These are phyloP conservation scores for Mythimna vitellina DNA, from an alignment of 2,888 invertebrate species.

Conservation along the genomic window DNA sequence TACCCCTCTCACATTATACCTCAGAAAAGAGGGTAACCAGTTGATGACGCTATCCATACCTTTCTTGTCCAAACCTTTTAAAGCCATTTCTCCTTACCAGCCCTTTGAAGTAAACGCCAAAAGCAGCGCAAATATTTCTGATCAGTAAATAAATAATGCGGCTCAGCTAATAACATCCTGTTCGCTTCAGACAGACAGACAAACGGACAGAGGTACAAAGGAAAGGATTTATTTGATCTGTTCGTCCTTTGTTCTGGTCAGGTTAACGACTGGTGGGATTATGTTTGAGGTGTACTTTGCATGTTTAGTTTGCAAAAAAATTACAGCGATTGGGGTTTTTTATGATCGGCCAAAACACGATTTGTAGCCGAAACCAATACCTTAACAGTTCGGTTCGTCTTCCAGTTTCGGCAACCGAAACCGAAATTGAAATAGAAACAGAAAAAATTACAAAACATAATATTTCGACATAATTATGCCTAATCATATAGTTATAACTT, in stretches of 20 bases:
- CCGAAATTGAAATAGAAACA: too few species aligned
- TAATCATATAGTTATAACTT: too few species aligned
- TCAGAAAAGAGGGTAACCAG: too few species aligned
- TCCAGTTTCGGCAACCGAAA: too few species aligned
- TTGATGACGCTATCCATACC: too few species aligned
- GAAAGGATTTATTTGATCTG: constrained; percentile 61
- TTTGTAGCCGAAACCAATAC: too few species aligned
- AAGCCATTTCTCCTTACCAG: constrained; percentile 4
- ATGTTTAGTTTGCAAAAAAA: constrained; percentile 1
- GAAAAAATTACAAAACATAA: too few species aligned
- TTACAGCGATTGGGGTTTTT: neutral
- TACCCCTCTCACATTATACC: too few species aligned
- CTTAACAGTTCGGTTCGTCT: too few species aligned
- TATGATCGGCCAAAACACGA: too few species aligned
- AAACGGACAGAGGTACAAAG: constrained; percentile 61
- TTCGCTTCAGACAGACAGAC: constrained; percentile 59
- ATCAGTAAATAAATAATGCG: constrained; percentile 51
- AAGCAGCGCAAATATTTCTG: constrained; percentile 53
- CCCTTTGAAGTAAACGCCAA: constrained; percentile 44
- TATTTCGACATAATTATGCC: too few species aligned
- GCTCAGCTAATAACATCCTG: constrained; percentile 54
- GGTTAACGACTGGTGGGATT: constrained; percentile 46
- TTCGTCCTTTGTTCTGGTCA: constrained; percentile 44
- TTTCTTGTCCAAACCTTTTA: neutral
- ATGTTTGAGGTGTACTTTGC: constrained; percentile 13